Base-by-base conservation (phyloP, 2,113 vertebrate species). In the Casuarius casuarius region DNA sequence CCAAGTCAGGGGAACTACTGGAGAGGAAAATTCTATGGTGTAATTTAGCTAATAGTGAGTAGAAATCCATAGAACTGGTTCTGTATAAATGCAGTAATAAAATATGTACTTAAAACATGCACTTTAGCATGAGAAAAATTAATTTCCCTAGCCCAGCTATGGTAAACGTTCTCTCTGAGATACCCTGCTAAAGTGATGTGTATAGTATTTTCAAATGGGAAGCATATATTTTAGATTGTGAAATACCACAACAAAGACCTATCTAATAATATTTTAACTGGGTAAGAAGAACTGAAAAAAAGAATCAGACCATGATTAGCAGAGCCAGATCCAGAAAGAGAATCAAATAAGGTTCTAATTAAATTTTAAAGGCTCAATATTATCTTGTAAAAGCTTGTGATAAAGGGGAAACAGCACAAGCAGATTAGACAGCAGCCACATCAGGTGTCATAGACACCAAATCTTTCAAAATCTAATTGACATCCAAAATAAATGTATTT, bases 261-360 rank as follows among this genome's bases (percentile, higher is more conserved):
- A 79, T 87, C 83, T 86, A 94, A 86, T 92, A 97, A 87, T 95
- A 92, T 95, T 97, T 97, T 95, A 95, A 92, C 86, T 88, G 86
- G 46, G 35, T 90, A 94, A 28, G 61, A 92, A 79, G 89, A 95
- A 89, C 56, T 87, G 78, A 84, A 91, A 93, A 92, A 92, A 92
- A 92, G 23, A 87, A 76, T 95, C 72, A 92, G 75, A 71, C n/a
- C 51, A 67, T 35, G 61, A 93, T 92, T 96, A 95, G 33, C 31
- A 74, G 38, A 95, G 33, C 35, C 65, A 89, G 74, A 92, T 89
- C 83, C 54, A 95, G 66, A 89, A 92, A 87, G 72, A 82, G 66
- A 95, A 82, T 88, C 29, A 94, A 96, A 95, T 94, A 79, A 92
- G 94, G 26, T 97, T 95, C 71, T 95, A 95, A 96, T 96, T 97